A percentile compares a stretch with the other conserved stretches of the same genome.
These are phyloP conservation scores for Chunga burmeisteri DNA, from an alignment of 2,113 vertebrate genomes.

Conservation along the genomic window DNA sequence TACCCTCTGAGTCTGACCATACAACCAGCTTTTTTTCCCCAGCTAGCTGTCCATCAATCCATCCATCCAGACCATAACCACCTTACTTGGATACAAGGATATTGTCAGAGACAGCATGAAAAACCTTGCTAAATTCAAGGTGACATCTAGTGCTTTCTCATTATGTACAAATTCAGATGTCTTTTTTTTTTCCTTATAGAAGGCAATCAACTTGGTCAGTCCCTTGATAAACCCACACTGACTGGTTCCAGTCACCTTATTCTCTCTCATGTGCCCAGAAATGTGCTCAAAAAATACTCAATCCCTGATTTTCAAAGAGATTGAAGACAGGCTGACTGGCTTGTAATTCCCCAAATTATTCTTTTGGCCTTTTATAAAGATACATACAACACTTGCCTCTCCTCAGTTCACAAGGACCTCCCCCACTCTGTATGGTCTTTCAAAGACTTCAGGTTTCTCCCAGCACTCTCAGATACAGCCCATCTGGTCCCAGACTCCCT, in stretches of 20 bases:
- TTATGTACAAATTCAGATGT: not conserved
- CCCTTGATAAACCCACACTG: not conserved
- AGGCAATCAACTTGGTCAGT: not conserved
- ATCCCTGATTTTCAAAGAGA: not conserved
- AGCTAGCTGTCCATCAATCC: not conserved
- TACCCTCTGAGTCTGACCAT: not conserved
- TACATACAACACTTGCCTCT: not conserved
- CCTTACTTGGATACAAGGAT: not conserved
- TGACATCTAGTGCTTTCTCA: not conserved
- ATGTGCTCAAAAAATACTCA: not conserved
- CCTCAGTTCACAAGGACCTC: not conserved
- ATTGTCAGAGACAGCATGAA: not conserved
- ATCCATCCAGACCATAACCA: not conserved
- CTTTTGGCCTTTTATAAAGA: not conserved
- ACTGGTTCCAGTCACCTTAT: not conserved
- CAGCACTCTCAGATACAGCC: not conserved
- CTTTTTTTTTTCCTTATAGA: not conserved
- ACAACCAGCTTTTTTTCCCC: not conserved
- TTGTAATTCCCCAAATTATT: not conserved
- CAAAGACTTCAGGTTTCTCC: not conserved
- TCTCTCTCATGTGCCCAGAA: not conserved
- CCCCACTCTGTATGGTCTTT: not conserved
- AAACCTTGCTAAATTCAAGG: not conserved
- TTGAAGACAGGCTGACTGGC: not conserved
- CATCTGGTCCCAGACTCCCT: not conserved